These are phyloP conservation scores for Anthopleura sola DNA, from an alignment of 64 coral and sea anemone genomes.

Conservation along the genomic window DNA sequence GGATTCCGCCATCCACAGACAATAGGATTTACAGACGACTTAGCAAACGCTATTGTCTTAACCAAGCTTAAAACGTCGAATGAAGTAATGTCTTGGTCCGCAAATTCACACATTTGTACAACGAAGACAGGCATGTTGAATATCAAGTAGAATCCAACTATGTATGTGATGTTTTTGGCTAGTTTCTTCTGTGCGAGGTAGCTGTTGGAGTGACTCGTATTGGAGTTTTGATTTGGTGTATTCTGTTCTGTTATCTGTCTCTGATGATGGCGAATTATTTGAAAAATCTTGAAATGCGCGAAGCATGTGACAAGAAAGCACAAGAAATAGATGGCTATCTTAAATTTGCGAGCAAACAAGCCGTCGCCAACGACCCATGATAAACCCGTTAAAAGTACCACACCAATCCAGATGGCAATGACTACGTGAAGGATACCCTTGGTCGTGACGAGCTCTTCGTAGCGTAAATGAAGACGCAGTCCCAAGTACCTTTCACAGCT, in stretches of 20 bases:
- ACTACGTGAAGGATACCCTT: constrained; percentile 34
- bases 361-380: constrained; percentile 59
- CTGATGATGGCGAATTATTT: constrained; percentile 34
- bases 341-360: constrained; percentile 15
- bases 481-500: constrained; percentile 75
- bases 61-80: constrained; percentile 67
- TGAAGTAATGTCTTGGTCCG: background rate
- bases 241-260: constrained; percentile 17
- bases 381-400: constrained; percentile 43
- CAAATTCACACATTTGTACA: constrained; percentile 51
- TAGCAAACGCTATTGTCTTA: constrained; percentile 67
- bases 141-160: constrained; percentile 58
- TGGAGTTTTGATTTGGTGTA: background rate
- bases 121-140: constrained; percentile 60
- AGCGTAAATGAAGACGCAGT: constrained; percentile 61
- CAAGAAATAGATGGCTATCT: constrained; percentile 40
- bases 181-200: constrained; percentile 3
- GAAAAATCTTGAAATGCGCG: constrained; percentile 30
- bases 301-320: constrained; percentile 32
- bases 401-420: constrained; percentile 46
- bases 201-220: background rate
- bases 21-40: constrained; percentile 58
- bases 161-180: constrained; percentile 37
- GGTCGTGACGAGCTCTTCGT: constrained; percentile 54
- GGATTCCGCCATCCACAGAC: constrained; percentile 56